Percentiles rank a stretch among this genome's conserved stretches.
Evolutionary conservation across 2,113 vertebrate species (phyloP).

Genomic region (Cyprinodon variegatus): DNA sequence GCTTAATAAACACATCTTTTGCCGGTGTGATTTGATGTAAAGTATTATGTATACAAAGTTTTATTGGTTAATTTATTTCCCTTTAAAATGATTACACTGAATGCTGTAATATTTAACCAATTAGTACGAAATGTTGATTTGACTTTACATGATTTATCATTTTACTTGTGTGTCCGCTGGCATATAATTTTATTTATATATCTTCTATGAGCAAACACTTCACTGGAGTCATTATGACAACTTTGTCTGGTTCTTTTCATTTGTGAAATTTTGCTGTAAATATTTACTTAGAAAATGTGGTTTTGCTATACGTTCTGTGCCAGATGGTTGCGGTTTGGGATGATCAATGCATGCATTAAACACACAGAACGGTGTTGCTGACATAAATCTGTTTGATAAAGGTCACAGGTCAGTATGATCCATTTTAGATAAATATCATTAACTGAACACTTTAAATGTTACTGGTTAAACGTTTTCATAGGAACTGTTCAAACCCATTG

Average conservation of each 20-base stretch:
- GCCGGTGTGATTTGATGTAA: conserved; percentile 88
- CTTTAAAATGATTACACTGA: conserved; percentile 84
- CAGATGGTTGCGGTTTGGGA: neutral
- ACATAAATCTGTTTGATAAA: neutral
- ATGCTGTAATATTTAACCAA: conserved; percentile 75
- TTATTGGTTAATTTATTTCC: conserved; percentile 94
- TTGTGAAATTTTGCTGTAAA: conserved; percentile 10
- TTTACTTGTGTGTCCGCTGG: conserved; percentile 63
- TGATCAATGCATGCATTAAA: neutral
- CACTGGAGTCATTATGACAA: conserved; percentile 58
- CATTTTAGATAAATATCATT: conserved; percentile 7
- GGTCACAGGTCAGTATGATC: neutral
- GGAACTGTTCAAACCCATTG: conserved; percentile 46
- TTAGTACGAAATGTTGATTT: conserved; percentile 60
- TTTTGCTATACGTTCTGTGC: conserved; percentile 2
- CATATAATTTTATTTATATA: conserved; percentile 62
- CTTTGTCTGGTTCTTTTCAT: conserved; percentile 20
- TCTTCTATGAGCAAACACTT: conserved; percentile 48
- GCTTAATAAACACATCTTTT: conserved; percentile 68
- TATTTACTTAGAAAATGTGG: neutral
- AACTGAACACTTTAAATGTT: conserved; percentile 24
- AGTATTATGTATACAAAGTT: conserved; percentile 95
- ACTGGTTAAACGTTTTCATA: conserved; percentile 27
- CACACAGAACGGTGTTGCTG: neutral
- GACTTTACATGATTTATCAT: conserved; percentile 38